Evolutionary conservation across 1,140 invertebrate species (phyloP), one percentile per base, ranked within the genome.

Genomic region (Melitaea cinxia): DNA sequence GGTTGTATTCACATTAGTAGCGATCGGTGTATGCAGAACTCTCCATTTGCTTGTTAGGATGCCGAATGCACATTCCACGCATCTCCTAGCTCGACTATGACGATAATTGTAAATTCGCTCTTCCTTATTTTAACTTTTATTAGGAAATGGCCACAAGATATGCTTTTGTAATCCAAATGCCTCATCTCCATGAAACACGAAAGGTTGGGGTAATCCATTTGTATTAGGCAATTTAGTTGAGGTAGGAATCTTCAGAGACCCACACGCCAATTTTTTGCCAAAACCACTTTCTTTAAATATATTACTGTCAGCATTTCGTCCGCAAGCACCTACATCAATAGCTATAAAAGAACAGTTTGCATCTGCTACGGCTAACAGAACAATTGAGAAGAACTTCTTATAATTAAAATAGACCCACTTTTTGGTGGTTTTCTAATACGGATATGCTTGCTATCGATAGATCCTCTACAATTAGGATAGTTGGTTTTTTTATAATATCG

Each of bases 331-430:
- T 2, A 35, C 33, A 35, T 35, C 33, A 7, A 35, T 35, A 35
- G 33, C 33, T 7, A 12, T 35, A 12, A 35, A 35, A 10, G 4
- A 35, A 12, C 12, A 35, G 33, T 35, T 12, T 12, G 33, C 89
- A 80, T 93, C 88, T n/a, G 85, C 86, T 2, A 92, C 39, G 2
- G 85, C 92, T 55, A 91, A 75, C 14, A 92, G 63, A n/a, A 92
- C 84, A 24, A 89, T 77, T 17, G 83, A 89, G 71, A 85, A 92
- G 64, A 37, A 76, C 30, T 82, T 79, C 77, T 93, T 93, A 60
- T 92, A 93, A 72, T 92, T 93, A 67, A 82, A 92, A 72, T 77
- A 92, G 45, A 70, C 59, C 1, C 79, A 85, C 68, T 56, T 12
- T 56, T 56, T 6, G 4, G 33, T 24, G 54, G 54, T 14, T 24